These are phyloP conservation scores for Hirudo medicinalis DNA, from an alignment of 1,140 invertebrate species.

Conservation along the genomic window DNA sequence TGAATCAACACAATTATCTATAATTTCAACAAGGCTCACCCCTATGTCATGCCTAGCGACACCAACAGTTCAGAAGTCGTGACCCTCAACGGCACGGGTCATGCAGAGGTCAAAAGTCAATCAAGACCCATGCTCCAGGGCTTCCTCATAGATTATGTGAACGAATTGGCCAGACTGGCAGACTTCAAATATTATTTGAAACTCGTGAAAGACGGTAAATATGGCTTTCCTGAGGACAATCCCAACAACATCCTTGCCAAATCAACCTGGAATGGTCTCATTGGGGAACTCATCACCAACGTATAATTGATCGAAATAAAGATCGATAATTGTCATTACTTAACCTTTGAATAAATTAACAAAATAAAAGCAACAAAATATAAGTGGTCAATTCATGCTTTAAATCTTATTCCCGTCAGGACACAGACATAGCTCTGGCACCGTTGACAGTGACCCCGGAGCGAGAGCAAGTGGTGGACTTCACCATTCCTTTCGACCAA, in stretches of 20 bases:
- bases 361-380: no score
- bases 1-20: no score
- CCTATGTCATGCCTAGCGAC: no score
- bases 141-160: neutral
- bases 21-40: no score
- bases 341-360: neutral
- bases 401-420: slow-evolving; percentile 3
- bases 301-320: neutral
- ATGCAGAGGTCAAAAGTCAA: no score
- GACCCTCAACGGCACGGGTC: no score
- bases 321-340: neutral
- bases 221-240: neutral
- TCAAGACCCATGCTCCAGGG: neutral
- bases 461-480: neutral
- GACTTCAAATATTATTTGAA: neutral
- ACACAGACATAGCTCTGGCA: slow-evolving; percentile 6
- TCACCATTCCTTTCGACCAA: neutral
- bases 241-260: neutral
- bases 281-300: slow-evolving; percentile 17
- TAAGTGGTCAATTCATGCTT: neutral
- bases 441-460: neutral
- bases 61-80: no score
- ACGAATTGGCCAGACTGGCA: neutral
- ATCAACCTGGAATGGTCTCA: slow-evolving; percentile 15
- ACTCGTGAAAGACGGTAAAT: neutral